Evolutionary conservation across 1,140 invertebrate genomes (phyloP).

Genomic region (Brachionus calyciflorus): DNA sequence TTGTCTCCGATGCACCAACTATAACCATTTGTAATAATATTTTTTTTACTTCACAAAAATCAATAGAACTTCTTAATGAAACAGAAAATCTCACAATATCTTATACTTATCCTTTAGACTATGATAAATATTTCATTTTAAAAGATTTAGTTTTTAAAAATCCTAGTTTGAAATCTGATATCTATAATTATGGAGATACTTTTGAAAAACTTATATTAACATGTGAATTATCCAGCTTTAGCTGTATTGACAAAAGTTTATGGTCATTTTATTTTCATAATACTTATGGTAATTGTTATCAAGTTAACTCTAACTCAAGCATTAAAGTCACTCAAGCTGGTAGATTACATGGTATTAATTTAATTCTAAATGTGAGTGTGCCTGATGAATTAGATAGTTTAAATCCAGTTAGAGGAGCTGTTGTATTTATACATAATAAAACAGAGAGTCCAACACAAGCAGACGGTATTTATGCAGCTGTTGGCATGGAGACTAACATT

Average conservation of each 20-base stretch:
- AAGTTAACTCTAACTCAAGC: background rate
- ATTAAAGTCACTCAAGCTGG: background rate
- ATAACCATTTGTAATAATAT: background rate
- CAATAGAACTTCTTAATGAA: background rate
- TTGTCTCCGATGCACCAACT: background rate
- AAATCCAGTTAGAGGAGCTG: background rate
- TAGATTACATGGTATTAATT: background rate
- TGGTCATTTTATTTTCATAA: background rate
- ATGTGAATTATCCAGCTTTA: background rate
- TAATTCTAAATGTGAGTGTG: background rate
- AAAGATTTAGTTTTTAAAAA: background rate
- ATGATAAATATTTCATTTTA: background rate
- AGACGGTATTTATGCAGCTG: background rate
- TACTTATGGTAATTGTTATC: conserved; percentile 31
- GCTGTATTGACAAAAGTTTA: background rate
- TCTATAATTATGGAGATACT: background rate
- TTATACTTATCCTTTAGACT: background rate
- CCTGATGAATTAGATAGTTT: background rate
- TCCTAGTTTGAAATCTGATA: background rate
- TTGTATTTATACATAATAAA: conserved; percentile 22
- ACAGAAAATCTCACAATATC: too few species aligned
- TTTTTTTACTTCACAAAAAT: background rate
- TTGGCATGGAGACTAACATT: conserved; percentile 9
- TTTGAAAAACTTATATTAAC: background rate
- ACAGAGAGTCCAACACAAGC: background rate